These are phyloP conservation scores for Artibeus jamaicensis DNA, from an alignment of 2,797 vertebrate genomes.

Conservation along the genomic window DNA sequence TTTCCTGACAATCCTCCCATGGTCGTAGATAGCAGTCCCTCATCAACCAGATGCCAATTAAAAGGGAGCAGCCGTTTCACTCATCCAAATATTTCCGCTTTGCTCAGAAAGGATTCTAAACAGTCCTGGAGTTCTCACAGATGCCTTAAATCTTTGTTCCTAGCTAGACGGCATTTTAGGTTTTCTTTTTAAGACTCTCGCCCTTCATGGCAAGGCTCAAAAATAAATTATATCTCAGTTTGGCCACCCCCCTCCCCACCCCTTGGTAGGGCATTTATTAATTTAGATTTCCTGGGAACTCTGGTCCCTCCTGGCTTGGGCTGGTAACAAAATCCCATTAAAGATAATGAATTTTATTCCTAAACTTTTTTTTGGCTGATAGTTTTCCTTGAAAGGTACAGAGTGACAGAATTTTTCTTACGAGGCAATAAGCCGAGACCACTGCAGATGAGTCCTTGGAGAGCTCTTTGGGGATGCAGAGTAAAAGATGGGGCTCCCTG, in stretches of 20 bases:
- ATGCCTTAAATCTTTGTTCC: constrained; percentile 44
- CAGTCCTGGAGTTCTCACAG: constrained; percentile 11
- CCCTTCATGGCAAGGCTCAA: constrained; percentile 9
- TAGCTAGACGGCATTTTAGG: constrained; percentile 20
- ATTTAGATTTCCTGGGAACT: constrained; percentile 74
- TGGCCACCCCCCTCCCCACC: not conserved
- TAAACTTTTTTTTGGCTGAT: constrained; percentile 71
- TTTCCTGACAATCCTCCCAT: constrained; percentile 59
- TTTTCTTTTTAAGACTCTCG: constrained; percentile 50
- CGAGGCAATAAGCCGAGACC: constrained; percentile 20
- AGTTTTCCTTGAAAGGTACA: constrained; percentile 63
- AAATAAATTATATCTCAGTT: constrained; percentile 50
- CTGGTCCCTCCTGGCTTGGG: constrained; percentile 49
- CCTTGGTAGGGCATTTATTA: constrained; percentile 67
- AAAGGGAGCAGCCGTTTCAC: constrained; percentile 35
- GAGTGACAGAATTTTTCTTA: constrained; percentile 44
- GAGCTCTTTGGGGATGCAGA: constrained; percentile 2
- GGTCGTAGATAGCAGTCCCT: constrained; percentile 8
- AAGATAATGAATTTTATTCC: constrained; percentile 73
- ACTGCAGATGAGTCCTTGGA: constrained; percentile 6
- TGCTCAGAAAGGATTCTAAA: constrained; percentile 66
- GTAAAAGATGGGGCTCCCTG: not conserved
- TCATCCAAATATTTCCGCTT: constrained; percentile 66
- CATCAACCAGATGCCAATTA: constrained; percentile 64
- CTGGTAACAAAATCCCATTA: constrained; percentile 69